Conservation (phyloP, 2,113 vertebrate species). For the Phalacrocorax carbo region DNA sequence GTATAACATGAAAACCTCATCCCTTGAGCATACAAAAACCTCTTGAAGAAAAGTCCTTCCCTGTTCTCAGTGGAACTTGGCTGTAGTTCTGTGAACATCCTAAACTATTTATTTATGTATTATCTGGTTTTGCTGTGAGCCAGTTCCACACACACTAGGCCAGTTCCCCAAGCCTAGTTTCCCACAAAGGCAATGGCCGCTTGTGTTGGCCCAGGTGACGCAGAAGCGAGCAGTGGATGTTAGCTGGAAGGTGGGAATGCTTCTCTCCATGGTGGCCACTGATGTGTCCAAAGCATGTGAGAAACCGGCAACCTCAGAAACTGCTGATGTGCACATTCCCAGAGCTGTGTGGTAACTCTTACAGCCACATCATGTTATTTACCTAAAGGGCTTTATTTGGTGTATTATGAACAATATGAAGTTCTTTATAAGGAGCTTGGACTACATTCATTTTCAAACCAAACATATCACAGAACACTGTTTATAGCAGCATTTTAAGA, state of each 20-base stretch:
- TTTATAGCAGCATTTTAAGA: background rate
- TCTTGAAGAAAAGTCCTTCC: background rate
- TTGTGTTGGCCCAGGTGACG: background rate
- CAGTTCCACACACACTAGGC: background rate
- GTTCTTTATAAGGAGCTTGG: background rate
- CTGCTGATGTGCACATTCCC: background rate
- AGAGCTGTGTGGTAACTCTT: background rate
- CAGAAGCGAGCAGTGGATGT: background rate
- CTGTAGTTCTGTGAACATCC: background rate
- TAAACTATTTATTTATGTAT: background rate
- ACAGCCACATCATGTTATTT: background rate
- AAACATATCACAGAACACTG: background rate
- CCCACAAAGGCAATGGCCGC: background rate
- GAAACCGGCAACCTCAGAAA: background rate
- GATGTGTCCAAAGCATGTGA: rapidly evolving
- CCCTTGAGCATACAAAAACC: background rate
- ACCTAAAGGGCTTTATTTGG: background rate
- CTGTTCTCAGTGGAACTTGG: background rate
- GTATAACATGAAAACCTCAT: background rate
- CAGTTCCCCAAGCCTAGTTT: background rate
- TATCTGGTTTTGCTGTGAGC: background rate
- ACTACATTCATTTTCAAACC: background rate
- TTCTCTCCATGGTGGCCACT: background rate
- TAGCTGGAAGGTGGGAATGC: background rate
- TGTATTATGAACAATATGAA: background rate